phyloP scores from a whole-genome alignment of 2,888 invertebrate genomes.

The Dendrolimus houi region DNA sequence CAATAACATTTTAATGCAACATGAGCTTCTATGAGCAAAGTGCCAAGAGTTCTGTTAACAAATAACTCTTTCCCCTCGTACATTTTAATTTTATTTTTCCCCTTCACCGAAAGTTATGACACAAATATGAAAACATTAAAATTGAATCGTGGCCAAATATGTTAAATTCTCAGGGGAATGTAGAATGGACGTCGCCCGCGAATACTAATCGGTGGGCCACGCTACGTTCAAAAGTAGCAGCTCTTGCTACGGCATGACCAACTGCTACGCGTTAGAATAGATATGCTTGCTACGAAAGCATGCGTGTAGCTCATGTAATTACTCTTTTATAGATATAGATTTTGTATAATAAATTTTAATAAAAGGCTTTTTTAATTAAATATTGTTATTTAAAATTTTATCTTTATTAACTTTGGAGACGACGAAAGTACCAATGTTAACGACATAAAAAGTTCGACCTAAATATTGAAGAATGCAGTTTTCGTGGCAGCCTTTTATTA shows the following conservation, averaged over 20 bases:
- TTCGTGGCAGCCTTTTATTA: conserved; percentile 24
- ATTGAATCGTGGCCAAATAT: conserved; percentile 70
- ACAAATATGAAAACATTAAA: conserved; percentile 69
- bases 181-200: conserved; percentile 40
- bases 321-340: no score
- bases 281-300: conserved; percentile 23
- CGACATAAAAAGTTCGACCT: background rate
- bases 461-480: background rate
- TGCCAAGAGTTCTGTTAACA: conserved; percentile 66
- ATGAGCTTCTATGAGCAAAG: conserved; percentile 28
- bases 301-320: no score
- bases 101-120: conserved; percentile 63
- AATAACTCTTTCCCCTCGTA: conserved; percentile 58
- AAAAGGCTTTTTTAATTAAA: no score
- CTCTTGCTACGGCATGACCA: conserved; percentile 51
- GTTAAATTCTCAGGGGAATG: conserved; percentile 55
- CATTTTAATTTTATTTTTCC: conserved; percentile 59
- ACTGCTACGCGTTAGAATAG: conserved; percentile 41
- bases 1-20: background rate
- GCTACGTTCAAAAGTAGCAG: conserved; percentile 20
- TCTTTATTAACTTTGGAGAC: no score
- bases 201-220: conserved; percentile 49
- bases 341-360: no score
- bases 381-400: no score
- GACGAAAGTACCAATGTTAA: no score